Base-by-base conservation (phyloP, 2,113 vertebrate genomes). In the Perca flavescens region DNA sequence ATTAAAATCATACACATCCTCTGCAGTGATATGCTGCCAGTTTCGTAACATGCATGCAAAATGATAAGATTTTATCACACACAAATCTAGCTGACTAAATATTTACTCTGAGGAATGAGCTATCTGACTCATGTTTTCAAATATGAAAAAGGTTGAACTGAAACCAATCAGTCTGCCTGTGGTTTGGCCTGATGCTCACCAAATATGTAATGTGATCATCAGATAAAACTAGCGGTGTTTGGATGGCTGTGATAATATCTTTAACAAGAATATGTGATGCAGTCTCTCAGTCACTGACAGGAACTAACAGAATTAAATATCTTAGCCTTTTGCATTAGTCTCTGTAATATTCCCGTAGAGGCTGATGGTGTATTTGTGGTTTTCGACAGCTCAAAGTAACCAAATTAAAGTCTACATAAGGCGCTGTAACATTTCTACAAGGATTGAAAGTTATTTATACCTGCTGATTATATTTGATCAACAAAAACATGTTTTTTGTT, bases 91-190 rank as follows among this genome's bases (percentile, higher is more conserved):
- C 14, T 34, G 40, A 31, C 1, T 28, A 31, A 22, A 10, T 6
- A 43, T 10, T 5, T 4, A 17, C 14, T 22, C 15, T 28, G 46
- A 28, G 3, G 4, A 58, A 28, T 28, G 1, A 58, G 25, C 14
- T 22, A 22, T 57, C 54, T 14, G 12, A 25, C 21, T 1, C 60
- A 21, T 13, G 47, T 34, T 53, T 31, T 4, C 12, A 68, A 31
- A 53, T 34, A 16, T 50, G 2, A 31, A 34, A 21, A 34, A 34
- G 25, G 22, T 66, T 69, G 17, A 58, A 64, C 15, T 73, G 76
- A 77, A 83, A 56, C 21, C 16, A 80, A 4, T 60, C 43, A 16
- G 15, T 62, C 49, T 79, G 36, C 14, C 46, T 73, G 66, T 63
- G 80, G 36, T 64, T 64, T 14, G 21, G 13, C n/a, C 21, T 64